These are phyloP conservation scores for Poecilia gillii DNA, from an alignment of 2,797 vertebrate genomes.

Conservation along the genomic window DNA sequence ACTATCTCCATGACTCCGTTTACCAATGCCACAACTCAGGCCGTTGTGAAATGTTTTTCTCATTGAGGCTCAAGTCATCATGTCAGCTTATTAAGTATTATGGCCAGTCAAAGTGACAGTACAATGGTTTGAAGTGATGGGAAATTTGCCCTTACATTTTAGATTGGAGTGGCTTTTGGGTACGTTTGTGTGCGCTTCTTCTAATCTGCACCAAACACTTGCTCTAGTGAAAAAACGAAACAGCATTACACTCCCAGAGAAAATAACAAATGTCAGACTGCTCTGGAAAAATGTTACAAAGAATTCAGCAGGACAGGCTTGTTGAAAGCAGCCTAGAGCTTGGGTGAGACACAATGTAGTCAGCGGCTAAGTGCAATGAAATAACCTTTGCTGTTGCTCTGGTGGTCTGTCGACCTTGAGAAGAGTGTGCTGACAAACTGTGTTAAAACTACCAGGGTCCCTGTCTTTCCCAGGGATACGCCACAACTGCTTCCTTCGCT, in stretches of 20 bases:
- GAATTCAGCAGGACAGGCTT: constrained; percentile 56
- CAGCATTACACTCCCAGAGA: constrained; percentile 55
- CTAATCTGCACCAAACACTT: constrained; percentile 59
- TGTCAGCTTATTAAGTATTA: constrained; percentile 75
- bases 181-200: constrained; percentile 50
- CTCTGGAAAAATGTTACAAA: constrained; percentile 50
- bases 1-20: constrained; percentile 50
- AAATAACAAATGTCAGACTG: constrained; percentile 65
- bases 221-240: constrained; percentile 42
- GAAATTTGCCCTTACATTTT: constrained; percentile 59
- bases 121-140: constrained; percentile 44
- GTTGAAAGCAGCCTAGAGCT: constrained; percentile 62
- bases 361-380: constrained; percentile 56
- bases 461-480: constrained; percentile 65
- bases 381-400: constrained; percentile 66
- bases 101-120: constrained; percentile 63
- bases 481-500: constrained; percentile 61
- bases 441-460: constrained; percentile 52
- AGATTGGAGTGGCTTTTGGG: constrained; percentile 58
- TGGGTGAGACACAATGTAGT: constrained; percentile 53
- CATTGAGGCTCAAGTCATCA: constrained; percentile 60
- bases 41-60: constrained; percentile 41
- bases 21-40: constrained; percentile 52
- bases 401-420: constrained; percentile 68
- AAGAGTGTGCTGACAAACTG: constrained; percentile 58